Conservation (phyloP, 2,888 invertebrate species). For the Crocallis elinguaria region DNA sequence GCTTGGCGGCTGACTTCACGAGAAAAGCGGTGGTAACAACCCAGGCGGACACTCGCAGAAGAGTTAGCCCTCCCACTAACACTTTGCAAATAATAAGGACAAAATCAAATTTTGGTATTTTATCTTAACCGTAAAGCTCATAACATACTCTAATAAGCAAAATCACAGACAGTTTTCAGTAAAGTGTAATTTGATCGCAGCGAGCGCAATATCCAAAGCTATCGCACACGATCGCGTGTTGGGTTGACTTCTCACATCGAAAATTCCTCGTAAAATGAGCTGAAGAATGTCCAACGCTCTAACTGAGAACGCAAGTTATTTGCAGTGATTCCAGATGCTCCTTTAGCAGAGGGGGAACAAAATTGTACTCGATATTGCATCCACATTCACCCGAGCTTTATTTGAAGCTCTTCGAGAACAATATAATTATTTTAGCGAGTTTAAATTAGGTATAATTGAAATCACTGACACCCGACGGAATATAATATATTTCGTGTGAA, state of each 20-base stretch:
- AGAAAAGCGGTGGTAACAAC: too few relatives aligned
- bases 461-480: slow-evolving; percentile 38
- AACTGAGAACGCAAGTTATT: slow-evolving; percentile 52
- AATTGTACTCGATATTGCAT: slow-evolving; percentile 50
- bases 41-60: too few relatives aligned
- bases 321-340: slow-evolving; percentile 59
- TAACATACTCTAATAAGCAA: slow-evolving; percentile 7
- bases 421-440: slow-evolving; percentile 44
- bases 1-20: too few relatives aligned
- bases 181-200: slow-evolving; percentile 16
- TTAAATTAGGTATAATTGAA: slow-evolving; percentile 41
- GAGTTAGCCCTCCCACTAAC: too few relatives aligned
- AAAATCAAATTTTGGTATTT: too few relatives aligned
- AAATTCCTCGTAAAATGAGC: slow-evolving; percentile 54
- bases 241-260: slow-evolving; percentile 50
- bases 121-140: background rate
- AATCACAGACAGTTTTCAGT: slow-evolving; percentile 7
- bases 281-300: slow-evolving; percentile 51
- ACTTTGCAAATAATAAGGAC: too few relatives aligned
- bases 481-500: slow-evolving; percentile 2
- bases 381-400: slow-evolving; percentile 40
- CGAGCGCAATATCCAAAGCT: slow-evolving; percentile 40
- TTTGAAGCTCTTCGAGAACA: slow-evolving; percentile 32
- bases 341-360: slow-evolving; percentile 40
- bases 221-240: slow-evolving; percentile 44